Percentiles rank a stretch among this genome's conserved stretches.
Conservation (phyloP, 2,113 vertebrate genomes). For the Mesitornis unicolor region DNA sequence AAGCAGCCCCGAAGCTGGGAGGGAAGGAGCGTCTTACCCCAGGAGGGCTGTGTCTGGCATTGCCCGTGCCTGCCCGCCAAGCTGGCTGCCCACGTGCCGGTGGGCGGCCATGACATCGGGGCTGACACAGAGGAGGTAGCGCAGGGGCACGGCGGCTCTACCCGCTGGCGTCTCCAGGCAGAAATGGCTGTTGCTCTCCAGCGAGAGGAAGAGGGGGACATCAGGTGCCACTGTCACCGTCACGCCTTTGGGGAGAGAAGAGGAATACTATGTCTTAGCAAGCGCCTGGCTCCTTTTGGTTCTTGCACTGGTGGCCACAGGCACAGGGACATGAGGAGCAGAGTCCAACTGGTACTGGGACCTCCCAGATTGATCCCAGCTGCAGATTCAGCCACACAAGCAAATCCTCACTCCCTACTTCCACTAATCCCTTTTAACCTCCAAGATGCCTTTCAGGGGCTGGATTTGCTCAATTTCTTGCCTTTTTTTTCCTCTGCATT, state of each 20-base stretch:
- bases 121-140: constrained; percentile 83
- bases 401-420: not conserved
- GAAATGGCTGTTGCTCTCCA: constrained; percentile 80
- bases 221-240: constrained; percentile 77
- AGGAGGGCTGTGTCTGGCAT: constrained; percentile 75
- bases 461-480: not conserved
- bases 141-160: constrained; percentile 69
- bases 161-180: constrained; percentile 80
- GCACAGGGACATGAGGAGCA: accelerated
- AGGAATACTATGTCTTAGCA: accelerated
- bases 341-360: not conserved
- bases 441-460: not conserved
- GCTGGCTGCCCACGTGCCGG: constrained; percentile 63
- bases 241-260: constrained; percentile 71
- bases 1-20: accelerated
- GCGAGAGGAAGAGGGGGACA: constrained; percentile 74
- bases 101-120: constrained; percentile 71
- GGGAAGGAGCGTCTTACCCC: constrained; percentile 56
- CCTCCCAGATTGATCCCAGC: accelerated
- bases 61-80: constrained; percentile 50
- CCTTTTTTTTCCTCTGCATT: not conserved
- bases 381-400: accelerated
- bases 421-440: not conserved
- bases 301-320: accelerated
- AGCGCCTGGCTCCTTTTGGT: accelerated